Conservation (phyloP, 2,113 vertebrate species). For the Poeciliopsis turrubarensis region DNA sequence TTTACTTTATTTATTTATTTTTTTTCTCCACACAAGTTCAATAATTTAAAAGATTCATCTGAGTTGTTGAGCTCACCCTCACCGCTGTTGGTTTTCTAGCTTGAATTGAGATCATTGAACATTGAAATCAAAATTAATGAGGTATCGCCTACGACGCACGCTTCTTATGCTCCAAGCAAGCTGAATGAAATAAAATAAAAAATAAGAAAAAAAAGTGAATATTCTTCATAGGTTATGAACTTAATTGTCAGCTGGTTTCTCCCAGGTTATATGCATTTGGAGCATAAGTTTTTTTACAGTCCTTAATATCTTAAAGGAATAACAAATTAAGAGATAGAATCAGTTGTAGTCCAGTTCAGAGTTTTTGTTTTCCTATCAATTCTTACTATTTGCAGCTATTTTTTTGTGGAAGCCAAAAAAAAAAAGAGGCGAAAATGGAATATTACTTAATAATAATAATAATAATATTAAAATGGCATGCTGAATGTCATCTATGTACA, state of each 20-base stretch:
- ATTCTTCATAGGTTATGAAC: no score
- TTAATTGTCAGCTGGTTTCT: no score
- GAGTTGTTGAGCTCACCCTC: constrained; percentile 39
- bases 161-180: neutral
- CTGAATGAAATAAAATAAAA: neutral
- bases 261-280: no score
- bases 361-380: neutral
- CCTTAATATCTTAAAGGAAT: neutral
- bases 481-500: neutral
- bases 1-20: constrained; percentile 1
- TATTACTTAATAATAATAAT: no score
- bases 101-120: constrained; percentile 4
- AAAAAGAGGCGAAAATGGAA: neutral
- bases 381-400: no score
- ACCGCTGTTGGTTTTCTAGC: neutral
- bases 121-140: constrained; percentile 23
- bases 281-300: neutral
- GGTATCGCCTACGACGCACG: constrained; percentile 16
- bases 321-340: neutral
- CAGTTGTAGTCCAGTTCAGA: neutral
- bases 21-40: constrained; percentile 48
- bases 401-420: neutral
- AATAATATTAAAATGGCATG: no score
- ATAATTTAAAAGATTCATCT: constrained; percentile 54
- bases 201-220: neutral